Percentiles rank a stretch among this genome's conserved stretches.
phyloP scores from a whole-genome alignment of 2,113 vertebrate genomes.

The Neofelis nebulosa region DNA sequence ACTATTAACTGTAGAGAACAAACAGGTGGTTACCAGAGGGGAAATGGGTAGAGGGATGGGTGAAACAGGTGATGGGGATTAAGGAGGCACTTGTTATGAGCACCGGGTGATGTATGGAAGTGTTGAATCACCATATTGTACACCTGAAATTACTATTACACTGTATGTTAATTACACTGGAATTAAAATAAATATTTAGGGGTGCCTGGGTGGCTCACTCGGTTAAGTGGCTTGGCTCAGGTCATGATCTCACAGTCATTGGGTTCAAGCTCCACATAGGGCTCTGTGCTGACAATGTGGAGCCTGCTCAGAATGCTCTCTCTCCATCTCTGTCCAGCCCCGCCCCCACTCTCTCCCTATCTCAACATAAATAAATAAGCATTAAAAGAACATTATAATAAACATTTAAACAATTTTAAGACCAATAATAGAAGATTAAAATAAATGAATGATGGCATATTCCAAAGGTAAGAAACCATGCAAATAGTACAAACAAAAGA shows the following conservation, averaged over 20 bases:
- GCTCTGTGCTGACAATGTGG: too few relatives aligned
- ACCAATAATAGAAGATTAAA: neutral
- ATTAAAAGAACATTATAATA: too few relatives aligned
- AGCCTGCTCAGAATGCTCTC: too few relatives aligned
- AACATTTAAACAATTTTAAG: neutral
- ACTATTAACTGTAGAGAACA: neutral
- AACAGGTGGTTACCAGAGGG: neutral
- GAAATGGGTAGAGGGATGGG: neutral
- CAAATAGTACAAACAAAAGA: neutral
- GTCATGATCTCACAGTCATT: too few relatives aligned
- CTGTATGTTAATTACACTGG: neutral
- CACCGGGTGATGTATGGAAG: neutral
- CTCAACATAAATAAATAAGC: too few relatives aligned
- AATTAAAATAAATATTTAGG: neutral
- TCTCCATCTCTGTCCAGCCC: too few relatives aligned
- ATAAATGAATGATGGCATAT: neutral
- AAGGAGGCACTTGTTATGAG: neutral
- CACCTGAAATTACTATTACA: neutral
- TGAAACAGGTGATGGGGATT: neutral
- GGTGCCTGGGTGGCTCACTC: too few relatives aligned
- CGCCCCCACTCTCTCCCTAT: too few relatives aligned
- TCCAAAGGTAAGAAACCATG: neutral
- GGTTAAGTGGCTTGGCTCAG: too few relatives aligned
- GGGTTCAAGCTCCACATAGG: too few relatives aligned
- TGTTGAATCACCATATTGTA: neutral